These are phyloP conservation scores for Sabatieria punctata DNA, from an alignment of 2,888 invertebrate species.

Conservation along the genomic window DNA sequence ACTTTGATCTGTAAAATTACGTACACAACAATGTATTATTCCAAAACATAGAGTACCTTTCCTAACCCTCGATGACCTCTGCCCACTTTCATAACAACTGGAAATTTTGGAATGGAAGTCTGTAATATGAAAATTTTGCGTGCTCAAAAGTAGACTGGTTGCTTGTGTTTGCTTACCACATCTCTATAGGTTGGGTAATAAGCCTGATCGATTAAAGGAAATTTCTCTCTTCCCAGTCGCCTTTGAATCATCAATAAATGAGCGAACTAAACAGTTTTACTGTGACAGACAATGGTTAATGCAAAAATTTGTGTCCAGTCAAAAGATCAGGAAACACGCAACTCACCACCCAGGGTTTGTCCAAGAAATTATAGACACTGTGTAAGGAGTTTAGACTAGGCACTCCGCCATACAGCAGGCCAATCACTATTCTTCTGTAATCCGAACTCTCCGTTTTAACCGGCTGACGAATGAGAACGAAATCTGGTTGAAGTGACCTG, in stretches of 20 bases:
- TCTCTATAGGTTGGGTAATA: slow-evolving; percentile 36
- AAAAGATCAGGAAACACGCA: background rate
- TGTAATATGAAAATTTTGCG: background rate
- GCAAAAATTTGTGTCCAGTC: background rate
- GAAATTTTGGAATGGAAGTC: slow-evolving; percentile 49
- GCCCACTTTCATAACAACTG: slow-evolving; percentile 87
- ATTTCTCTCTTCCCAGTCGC: slow-evolving; percentile 71
- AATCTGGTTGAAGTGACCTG: slow-evolving; percentile 77
- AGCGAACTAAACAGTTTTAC: slow-evolving; percentile 45
- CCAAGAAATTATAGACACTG: slow-evolving; percentile 89
- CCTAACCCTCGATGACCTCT: slow-evolving; percentile 91
- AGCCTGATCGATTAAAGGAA: slow-evolving; percentile 87
- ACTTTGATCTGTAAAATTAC: slow-evolving; percentile 44
- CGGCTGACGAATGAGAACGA: slow-evolving; percentile 82
- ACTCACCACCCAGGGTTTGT: slow-evolving; percentile 78
- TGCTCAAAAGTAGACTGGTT: too few species aligned
- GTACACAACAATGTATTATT: too few species aligned
- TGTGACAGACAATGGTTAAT: background rate
- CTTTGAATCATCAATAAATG: slow-evolving; percentile 78
- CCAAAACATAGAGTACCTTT: slow-evolving; percentile 73
- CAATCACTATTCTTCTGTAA: slow-evolving; percentile 65
- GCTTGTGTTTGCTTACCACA: slow-evolving; percentile 5
- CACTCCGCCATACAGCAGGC: slow-evolving; percentile 82
- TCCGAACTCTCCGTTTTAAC: slow-evolving; percentile 74
- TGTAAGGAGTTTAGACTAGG: slow-evolving; percentile 84